These are phyloP conservation scores for Eurytoma adleriae DNA, from an alignment of 2,888 invertebrate genomes.

Conservation along the genomic window DNA sequence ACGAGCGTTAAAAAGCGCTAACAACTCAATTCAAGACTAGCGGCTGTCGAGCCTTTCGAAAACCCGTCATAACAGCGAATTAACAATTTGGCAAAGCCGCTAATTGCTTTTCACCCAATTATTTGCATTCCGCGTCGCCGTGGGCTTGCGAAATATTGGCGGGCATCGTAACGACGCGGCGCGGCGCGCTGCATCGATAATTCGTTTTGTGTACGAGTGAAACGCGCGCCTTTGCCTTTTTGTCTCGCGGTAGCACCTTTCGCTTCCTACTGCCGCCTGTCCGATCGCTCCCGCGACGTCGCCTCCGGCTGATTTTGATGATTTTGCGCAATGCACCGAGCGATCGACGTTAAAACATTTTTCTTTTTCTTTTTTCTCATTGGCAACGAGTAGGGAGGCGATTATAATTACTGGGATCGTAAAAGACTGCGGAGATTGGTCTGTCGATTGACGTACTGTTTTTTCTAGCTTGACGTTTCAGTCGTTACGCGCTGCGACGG, in stretches of 20 bases:
- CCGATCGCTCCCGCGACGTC: not conserved
- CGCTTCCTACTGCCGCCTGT: slow-evolving; percentile 26
- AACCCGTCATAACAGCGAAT: not conserved
- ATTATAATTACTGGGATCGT: too few species aligned
- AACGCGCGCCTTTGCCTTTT: slow-evolving; percentile 23
- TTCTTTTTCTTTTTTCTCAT: not conserved
- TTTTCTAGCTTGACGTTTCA: too few species aligned
- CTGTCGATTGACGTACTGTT: too few species aligned
- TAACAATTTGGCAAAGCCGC: not conserved
- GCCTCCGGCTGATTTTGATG: not conserved
- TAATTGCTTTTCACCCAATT: slow-evolving; percentile 10
- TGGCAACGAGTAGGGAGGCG: too few species aligned
- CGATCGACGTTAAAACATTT: slow-evolving; percentile 9
- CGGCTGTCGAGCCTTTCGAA: not conserved
- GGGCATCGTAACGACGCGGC: not conserved
- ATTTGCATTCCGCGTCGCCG: slow-evolving; percentile 11
- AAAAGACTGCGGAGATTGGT: too few species aligned
- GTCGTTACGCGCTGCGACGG: too few species aligned
- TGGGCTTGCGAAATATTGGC: not conserved
- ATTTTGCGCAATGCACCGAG: slow-evolving; percentile 33
- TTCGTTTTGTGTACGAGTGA: slow-evolving; percentile 18
- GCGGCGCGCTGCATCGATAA: slow-evolving; percentile 20
- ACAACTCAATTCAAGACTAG: not conserved
- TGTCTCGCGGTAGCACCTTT: slow-evolving; percentile 21
- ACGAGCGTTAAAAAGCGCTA: too few species aligned